Evolutionary conservation across 1,140 invertebrate species (phyloP), one percentile per base, ranked within the genome.

Genomic region (Drosophila nikananu): DNA sequence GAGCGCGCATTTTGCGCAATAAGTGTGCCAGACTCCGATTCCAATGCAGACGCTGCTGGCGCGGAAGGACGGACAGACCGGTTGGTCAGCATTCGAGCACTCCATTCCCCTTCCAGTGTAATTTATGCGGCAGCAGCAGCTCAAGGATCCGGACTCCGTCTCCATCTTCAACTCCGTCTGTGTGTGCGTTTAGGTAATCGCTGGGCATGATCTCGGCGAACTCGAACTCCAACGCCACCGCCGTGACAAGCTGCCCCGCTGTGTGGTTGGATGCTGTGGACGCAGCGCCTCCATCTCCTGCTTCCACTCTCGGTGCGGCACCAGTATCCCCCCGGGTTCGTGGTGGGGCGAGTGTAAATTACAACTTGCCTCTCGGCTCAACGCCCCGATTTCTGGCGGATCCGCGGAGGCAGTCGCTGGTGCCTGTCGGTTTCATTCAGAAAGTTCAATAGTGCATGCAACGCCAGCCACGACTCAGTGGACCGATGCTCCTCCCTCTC

Each of bases 401-500:
- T 71, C 37, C 64, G 66, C 58, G 60, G 76, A 42, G 44, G 55
- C 49, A 48, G 61, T 32, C 61, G 74, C 74, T 61, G 70, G 44
- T 70, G 80, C 71, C 84, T 89, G 84, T 89, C 83, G 84, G 84
- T 87, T 89, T 87, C 83, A 87, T 87, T 89, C 83, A 91, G 77
- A 75, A 80, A 90, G 86, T 90, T 90, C 86, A 90, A 90, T 90
- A 90, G 86, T 90, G 86, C 86, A 90, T 90, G 86, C 86, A 82
- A 90, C 73, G 82, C 74, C 64, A 64, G 68, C 78, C 64, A 72
- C 66, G 58, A 83, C 65, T 82, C 54, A 49, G 44, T 37, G 55
- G 42, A 57, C 35, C 35, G 54, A 57, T 42, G 44, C 41, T 52
- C 19, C 48, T 37, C 55, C 32, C 42, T 12, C 23, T 41, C 59